A percentile compares a stretch with the other conserved stretches of the same genome.
These are phyloP conservation scores for Sciurus niger DNA, from an alignment of 2,113 vertebrate species.

Conservation along the genomic window DNA sequence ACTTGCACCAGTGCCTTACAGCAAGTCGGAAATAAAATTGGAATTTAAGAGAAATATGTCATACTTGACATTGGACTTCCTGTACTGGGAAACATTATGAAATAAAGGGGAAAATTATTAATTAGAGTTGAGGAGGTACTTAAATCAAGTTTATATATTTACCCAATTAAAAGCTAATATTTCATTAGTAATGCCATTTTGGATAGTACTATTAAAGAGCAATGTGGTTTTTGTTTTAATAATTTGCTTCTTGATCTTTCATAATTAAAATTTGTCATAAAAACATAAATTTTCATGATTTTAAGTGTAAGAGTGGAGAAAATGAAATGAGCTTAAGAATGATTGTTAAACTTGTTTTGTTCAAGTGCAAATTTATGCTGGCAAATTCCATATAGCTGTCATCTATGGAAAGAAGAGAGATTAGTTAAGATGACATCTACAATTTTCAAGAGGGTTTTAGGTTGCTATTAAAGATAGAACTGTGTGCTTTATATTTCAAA, in stretches of 20 bases:
- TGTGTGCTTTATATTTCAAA: neutral
- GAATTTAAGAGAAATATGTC: slow-evolving; percentile 32
- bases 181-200: slow-evolving; percentile 4
- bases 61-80: neutral
- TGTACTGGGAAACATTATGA: neutral
- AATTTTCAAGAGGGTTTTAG: slow-evolving; percentile 22
- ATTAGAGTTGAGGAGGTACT: neutral
- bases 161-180: slow-evolving; percentile 55
- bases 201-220: slow-evolving; percentile 1
- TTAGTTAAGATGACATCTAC: neutral
- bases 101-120: slow-evolving; percentile 18
- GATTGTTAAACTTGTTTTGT: neutral
- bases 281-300: slow-evolving; percentile 18
- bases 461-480: neutral
- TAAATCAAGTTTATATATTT: slow-evolving; percentile 56
- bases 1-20: neutral
- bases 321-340: slow-evolving; percentile 23
- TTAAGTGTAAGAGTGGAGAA: neutral
- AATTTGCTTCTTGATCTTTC: slow-evolving; percentile 49
- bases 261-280: slow-evolving; percentile 46
- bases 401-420: slow-evolving; percentile 20
- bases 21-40: slow-evolving; percentile 56
- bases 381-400: neutral
- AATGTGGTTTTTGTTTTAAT: slow-evolving; percentile 30
- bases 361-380: slow-evolving; percentile 17